Percentiles rank a stretch among this genome's conserved stretches.
phyloP scores from a whole-genome alignment of 1,140 invertebrate species.

The Leucophenga varia region DNA sequence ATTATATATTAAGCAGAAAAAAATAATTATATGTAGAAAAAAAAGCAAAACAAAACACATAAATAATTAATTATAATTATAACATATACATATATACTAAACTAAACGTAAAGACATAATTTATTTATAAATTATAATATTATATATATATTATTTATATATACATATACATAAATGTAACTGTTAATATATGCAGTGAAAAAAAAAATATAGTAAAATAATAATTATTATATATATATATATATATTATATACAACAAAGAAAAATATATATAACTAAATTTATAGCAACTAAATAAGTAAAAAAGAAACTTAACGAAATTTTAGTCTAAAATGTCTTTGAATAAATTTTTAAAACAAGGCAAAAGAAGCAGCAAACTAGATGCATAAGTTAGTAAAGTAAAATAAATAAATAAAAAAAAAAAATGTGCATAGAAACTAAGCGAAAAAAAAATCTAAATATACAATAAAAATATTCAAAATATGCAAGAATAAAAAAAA shows the following conservation, averaged over 20 bases:
- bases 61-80: background rate
- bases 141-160: slow-evolving; percentile 35
- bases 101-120: slow-evolving; percentile 28
- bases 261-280: slow-evolving; percentile 11
- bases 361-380: slow-evolving; percentile 12
- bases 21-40: too few relatives aligned
- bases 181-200: slow-evolving; percentile 25
- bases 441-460: slow-evolving; percentile 12
- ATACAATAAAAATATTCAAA: slow-evolving; percentile 51
- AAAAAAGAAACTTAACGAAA: slow-evolving; percentile 44
- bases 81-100: background rate
- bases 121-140: slow-evolving; percentile 33
- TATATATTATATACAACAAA: slow-evolving; percentile 2
- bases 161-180: slow-evolving; percentile 24
- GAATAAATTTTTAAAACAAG: background rate
- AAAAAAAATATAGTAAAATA: slow-evolving; percentile 17
- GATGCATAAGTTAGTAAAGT: background rate
- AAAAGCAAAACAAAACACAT: too few relatives aligned
- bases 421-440: slow-evolving; percentile 1
- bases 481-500: slow-evolving; percentile 39
- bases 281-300: slow-evolving; percentile 21
- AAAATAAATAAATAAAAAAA: slow-evolving; percentile 10
- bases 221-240: slow-evolving; percentile 8
- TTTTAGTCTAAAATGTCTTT: slow-evolving; percentile 32
- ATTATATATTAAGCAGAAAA: slow-evolving; percentile 9